These are phyloP conservation scores for Agonopterix arenella DNA, from an alignment of 2,888 invertebrate species.

Conservation along the genomic window DNA sequence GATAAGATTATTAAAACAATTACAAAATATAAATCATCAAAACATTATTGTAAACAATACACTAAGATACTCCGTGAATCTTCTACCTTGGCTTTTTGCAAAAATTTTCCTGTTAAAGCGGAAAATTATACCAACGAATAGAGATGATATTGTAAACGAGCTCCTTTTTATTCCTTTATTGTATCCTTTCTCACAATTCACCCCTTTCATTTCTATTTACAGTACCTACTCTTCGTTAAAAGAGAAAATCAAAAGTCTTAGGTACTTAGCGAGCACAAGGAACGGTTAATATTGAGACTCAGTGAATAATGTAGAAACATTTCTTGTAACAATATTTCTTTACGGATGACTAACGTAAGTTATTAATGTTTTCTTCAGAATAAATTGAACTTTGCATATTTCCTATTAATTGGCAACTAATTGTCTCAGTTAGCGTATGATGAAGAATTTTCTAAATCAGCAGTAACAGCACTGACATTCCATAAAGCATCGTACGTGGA, in stretches of 20 bases:
- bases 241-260: slow-evolving; percentile 15
- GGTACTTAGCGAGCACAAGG: slow-evolving; percentile 9
- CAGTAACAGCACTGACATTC: no score
- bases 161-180: slow-evolving; percentile 39
- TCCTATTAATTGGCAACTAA: no score
- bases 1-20: no score
- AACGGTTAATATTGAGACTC: neutral
- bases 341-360: no score
- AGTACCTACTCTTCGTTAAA: slow-evolving; percentile 24
- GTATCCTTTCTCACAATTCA: slow-evolving; percentile 38
- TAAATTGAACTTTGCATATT: no score
- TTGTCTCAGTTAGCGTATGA: no score
- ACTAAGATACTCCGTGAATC: no score
- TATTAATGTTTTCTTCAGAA: no score
- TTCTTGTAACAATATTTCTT: neutral
- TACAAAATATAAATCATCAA: no score
- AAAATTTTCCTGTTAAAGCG: slow-evolving; percentile 6
- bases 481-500: no score
- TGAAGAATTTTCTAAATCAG: no score
- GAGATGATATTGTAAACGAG: slow-evolving; percentile 42
- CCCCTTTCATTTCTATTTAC: slow-evolving; percentile 32
- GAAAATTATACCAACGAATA: slow-evolving; percentile 39
- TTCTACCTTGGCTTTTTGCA: slow-evolving; percentile 3
- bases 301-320: neutral
- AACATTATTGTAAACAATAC: no score